A percentile compares a stretch with the other conserved stretches of the same genome.
Conservation (phyloP, 1,140 invertebrate species). For the Glossosoma conforme region DNA sequence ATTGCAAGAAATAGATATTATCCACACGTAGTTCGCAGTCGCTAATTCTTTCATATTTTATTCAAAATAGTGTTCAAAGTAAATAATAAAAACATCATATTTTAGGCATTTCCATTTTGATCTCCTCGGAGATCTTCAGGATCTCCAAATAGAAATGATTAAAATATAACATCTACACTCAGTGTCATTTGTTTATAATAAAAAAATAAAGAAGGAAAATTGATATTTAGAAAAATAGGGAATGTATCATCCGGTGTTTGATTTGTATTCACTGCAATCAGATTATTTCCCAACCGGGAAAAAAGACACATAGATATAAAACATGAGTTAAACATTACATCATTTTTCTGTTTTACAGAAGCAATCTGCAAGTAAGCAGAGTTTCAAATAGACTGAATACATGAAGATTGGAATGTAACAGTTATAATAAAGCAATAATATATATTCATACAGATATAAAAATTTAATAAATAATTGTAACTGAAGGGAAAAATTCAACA, state of each 20-base stretch:
- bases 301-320: background rate
- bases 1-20: no score
- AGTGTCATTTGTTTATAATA: background rate
- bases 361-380: background rate
- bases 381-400: background rate
- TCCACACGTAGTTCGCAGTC: no score
- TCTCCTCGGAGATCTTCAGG: background rate
- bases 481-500: no score
- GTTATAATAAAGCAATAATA: background rate
- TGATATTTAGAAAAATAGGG: background rate
- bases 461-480: no score
- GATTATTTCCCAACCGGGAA: constrained; percentile 13
- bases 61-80: no score
- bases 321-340: background rate
- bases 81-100: background rate
- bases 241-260: background rate
- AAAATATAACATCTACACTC: background rate
- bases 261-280: constrained; percentile 23
- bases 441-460: background rate
- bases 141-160: background rate
- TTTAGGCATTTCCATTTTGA: background rate
- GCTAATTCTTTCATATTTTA: no score
- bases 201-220: background rate
- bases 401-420: background rate
- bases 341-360: no score